Evolutionary conservation across 2,797 vertebrate species (phyloP).

Genomic region (Mastacembelus armatus): DNA sequence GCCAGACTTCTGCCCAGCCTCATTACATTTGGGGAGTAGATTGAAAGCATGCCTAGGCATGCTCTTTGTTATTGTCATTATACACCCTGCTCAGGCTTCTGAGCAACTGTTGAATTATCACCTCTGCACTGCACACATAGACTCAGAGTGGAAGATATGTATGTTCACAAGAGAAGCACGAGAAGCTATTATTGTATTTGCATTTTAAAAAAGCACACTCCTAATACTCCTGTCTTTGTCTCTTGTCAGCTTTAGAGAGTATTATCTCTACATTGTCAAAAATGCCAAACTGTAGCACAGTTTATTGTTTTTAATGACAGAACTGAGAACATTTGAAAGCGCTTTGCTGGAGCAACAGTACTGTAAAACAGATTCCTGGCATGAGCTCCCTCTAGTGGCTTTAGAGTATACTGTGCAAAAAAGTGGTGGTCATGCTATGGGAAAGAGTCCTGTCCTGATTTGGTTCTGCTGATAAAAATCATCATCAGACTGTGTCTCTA

Average conservation of each 20-base stretch:
- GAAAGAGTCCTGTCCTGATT: not conserved
- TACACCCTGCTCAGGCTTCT: slow-evolving; percentile 61
- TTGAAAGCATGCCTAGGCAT: slow-evolving; percentile 79
- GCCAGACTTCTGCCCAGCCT: slow-evolving; percentile 63
- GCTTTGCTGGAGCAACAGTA: slow-evolving; percentile 28
- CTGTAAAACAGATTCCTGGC: slow-evolving; percentile 21
- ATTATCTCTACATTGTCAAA: slow-evolving; percentile 11
- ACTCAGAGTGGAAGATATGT: slow-evolving; percentile 44
- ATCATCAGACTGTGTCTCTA: slow-evolving; percentile 9
- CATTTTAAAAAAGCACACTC: slow-evolving; percentile 29
- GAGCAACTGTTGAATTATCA: slow-evolving; percentile 81
- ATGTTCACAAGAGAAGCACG: slow-evolving; percentile 40
- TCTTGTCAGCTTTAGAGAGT: slow-evolving; percentile 6
- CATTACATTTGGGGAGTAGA: slow-evolving; percentile 73
- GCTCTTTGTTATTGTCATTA: slow-evolving; percentile 79
- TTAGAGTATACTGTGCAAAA: slow-evolving; percentile 51
- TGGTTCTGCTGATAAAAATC: not conserved
- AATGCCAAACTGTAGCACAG: slow-evolving; percentile 16
- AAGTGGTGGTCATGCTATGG: not conserved
- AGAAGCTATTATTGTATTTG: slow-evolving; percentile 37
- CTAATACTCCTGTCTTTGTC: slow-evolving; percentile 15
- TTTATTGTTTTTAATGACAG: slow-evolving; percentile 25
- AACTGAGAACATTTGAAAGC: slow-evolving; percentile 31
- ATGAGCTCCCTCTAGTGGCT: slow-evolving; percentile 85
- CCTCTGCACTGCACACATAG: slow-evolving; percentile 61